phyloP scores from a whole-genome alignment of 37 sponge, comb jelly and placozoan species.

The Petrosia ficiformis region DNA sequence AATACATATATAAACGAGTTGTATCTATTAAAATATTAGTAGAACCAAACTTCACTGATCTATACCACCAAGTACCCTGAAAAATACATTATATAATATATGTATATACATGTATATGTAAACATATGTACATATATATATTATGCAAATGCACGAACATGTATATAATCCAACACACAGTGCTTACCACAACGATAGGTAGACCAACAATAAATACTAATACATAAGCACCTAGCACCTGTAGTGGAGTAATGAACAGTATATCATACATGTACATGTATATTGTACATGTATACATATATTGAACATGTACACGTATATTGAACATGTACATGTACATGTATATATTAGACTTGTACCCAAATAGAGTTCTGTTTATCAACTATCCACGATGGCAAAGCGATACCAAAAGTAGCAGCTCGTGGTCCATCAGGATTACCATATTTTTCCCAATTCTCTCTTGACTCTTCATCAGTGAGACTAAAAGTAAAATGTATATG shows the following conservation, averaged over 20 bases:
- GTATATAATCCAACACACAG: too few relatives aligned
- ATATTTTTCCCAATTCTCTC: constrained; percentile 88
- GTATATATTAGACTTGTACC: background rate
- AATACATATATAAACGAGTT: constrained; percentile 49
- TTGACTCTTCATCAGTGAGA: constrained; percentile 81
- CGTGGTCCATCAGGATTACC: too few relatives aligned
- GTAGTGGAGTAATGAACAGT: background rate
- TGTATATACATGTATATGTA: too few relatives aligned
- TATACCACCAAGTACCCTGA: constrained; percentile 94
- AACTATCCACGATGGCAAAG: constrained; percentile 96
- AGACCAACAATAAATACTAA: constrained; percentile 71
- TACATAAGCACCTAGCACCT: constrained; percentile 69
- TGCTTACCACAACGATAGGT: constrained; percentile 72
- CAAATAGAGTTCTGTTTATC: constrained; percentile 34
- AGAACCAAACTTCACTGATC: constrained; percentile 77
- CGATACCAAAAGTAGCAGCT: constrained; percentile 88
- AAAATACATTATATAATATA: too few relatives aligned
- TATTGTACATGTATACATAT: background rate
- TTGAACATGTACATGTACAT: constrained; percentile 6
- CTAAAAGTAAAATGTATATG: constrained; percentile 19
- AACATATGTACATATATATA: too few relatives aligned
- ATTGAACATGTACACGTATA: background rate
- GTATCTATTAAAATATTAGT: constrained; percentile 84
- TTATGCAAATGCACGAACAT: too few relatives aligned
- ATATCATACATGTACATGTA: background rate